Conservation (phyloP, 2,797 vertebrate species). For the Hephaestus fuliginosus region DNA sequence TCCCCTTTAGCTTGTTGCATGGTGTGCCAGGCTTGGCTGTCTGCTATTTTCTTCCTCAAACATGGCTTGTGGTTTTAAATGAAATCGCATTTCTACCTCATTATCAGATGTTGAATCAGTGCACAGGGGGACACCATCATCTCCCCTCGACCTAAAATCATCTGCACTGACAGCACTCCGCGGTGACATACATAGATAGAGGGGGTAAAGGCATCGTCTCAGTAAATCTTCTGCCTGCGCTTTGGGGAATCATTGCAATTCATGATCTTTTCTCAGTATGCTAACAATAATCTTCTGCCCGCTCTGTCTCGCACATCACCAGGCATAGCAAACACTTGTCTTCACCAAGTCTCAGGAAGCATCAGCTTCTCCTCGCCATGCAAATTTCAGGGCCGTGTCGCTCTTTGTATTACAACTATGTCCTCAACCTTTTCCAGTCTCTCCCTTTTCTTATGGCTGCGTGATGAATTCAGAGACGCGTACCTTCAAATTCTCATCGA, state of each 20-base stretch:
- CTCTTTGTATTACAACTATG: slow-evolving; percentile 79
- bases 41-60: slow-evolving; percentile 67
- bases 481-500: slow-evolving; percentile 63
- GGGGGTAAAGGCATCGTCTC: slow-evolving; percentile 65
- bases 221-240: slow-evolving; percentile 71
- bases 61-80: slow-evolving; percentile 67
- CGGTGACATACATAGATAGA: slow-evolving; percentile 71
- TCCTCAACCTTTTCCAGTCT: slow-evolving; percentile 77
- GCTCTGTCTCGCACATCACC: slow-evolving; percentile 79
- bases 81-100: slow-evolving; percentile 69
- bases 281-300: slow-evolving; percentile 83
- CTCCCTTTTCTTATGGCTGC: slow-evolving; percentile 68
- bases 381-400: slow-evolving; percentile 77
- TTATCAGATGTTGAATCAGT: slow-evolving; percentile 79
- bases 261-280: slow-evolving; percentile 83
- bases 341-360: slow-evolving; percentile 63
- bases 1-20: slow-evolving; percentile 51
- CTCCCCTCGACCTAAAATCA: slow-evolving; percentile 74
- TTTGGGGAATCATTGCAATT: slow-evolving; percentile 84
- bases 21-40: slow-evolving; percentile 42
- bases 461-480: slow-evolving; percentile 69
- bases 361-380: slow-evolving; percentile 75
- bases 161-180: slow-evolving; percentile 67
- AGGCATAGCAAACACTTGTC: slow-evolving; percentile 79
- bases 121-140: slow-evolving; percentile 73